Evolutionary conservation across 2,113 vertebrate species (phyloP), one percentile per base, ranked within the genome.

Genomic region (Nothocercus nigrocapillus): DNA sequence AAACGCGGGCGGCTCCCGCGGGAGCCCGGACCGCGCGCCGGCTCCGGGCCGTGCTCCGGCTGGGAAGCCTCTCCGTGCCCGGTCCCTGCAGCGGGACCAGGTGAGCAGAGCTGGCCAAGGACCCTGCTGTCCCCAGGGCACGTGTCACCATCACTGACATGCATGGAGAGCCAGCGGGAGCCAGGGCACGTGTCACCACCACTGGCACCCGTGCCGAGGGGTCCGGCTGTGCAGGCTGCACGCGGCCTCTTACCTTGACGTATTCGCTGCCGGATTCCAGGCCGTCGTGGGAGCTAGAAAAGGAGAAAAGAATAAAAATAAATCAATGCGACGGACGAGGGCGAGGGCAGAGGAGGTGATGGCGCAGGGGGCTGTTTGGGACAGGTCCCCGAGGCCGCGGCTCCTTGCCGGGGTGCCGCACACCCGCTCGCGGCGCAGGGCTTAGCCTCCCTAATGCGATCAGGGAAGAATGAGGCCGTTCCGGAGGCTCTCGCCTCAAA

Each of bases 181-280:
- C n/a, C 1, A 2, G 34, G 63, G 45, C n/a, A 40, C 51, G 8
- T 27, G 30, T 12, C 40, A 62, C 51, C 40, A 69, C 19, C 1
- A 1, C 32, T n/a, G 73, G 27, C 69, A 88, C 61, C 49, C 54
- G 11, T 5, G 16, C 15, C 9, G 28, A 56, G 6, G 24, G 51
- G 25, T 27, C 24, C 1, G 2, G 16, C 7, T 0, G 5, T 34
- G 20, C 51, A 49, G n/a, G 53, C 61, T 93, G 62, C 0, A 0
- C 7, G 73, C 19, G 1, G 25, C 4, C 5, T 90, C 98, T 93
- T 98, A 98, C 98, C 98, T 98, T 98, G 56, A 98, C 98, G 0
- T 98, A 98, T 82, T 98, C 98, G 0, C 97, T 98, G 11, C 96
- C 76, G 0, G 97, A 89, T 82, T 98, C 98, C 17, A 77, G 95